phyloP scores from a whole-genome alignment of 2,888 invertebrate genomes.

The Pyrochroa serraticornis region DNA sequence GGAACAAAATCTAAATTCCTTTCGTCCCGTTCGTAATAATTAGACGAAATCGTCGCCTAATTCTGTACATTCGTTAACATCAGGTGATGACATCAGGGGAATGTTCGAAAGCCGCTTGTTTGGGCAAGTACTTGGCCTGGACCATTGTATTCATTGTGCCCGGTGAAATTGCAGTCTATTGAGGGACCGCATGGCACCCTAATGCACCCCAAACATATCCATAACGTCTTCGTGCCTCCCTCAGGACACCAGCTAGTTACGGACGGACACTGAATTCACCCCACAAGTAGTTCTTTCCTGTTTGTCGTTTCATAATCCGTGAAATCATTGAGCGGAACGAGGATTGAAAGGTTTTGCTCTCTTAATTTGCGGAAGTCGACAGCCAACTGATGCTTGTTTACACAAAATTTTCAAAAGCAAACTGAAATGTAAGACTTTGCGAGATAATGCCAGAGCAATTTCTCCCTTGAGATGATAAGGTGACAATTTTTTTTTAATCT shows the following conservation, averaged over 20 bases:
- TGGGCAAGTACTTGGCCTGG: conserved; percentile 4
- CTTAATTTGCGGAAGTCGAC: conserved; percentile 11
- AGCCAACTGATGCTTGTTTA: conserved; percentile 3
- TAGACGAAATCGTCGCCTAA: background rate
- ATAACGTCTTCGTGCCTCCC: conserved; percentile 7
- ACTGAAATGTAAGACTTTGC: too few relatives aligned
- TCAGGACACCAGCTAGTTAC: background rate
- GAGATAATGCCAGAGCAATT: too few relatives aligned
- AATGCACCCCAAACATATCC: background rate
- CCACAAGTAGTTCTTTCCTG: conserved; percentile 47
- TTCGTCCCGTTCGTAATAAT: background rate
- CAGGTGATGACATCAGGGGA: too few relatives aligned
- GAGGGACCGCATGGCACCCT: conserved; percentile 37
- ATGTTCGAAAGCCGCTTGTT: too few relatives aligned
- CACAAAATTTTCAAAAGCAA: too few relatives aligned
- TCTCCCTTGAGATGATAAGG: too few relatives aligned
- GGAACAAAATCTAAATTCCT: background rate
- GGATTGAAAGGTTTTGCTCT: conserved; percentile 2
- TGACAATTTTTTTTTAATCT: too few relatives aligned
- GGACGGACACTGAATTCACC: conserved; percentile 24
- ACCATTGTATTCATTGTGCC: conserved; percentile 31
- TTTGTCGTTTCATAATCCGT: conserved; percentile 39
- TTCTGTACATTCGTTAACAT: background rate
- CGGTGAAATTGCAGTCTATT: conserved; percentile 40
- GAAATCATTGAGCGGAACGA: conserved; percentile 15